Conservation (phyloP, 2,888 invertebrate genomes). For the Apotomis capreana region DNA sequence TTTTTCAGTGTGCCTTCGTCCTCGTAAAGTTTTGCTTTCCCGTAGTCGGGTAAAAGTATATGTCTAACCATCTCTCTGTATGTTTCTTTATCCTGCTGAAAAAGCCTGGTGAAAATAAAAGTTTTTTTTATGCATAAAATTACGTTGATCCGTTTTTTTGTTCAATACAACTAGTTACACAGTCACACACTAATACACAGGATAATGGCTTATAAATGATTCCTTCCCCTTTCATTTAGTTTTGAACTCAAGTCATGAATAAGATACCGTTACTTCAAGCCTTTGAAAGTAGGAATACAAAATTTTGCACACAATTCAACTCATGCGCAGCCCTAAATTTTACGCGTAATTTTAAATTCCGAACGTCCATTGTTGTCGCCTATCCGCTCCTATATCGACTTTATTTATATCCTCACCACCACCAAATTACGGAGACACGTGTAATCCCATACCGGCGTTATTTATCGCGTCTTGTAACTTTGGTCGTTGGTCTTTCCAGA, state of each 20-base stretch:
- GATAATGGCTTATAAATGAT: too few species aligned
- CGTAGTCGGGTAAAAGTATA: too few species aligned
- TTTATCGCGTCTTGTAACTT: conserved; percentile 38
- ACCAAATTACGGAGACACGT: conserved; percentile 51
- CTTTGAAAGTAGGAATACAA: background rate
- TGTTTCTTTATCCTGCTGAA: too few species aligned
- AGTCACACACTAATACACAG: too few species aligned
- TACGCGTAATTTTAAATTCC: conserved; percentile 76
- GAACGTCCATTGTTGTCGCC: conserved; percentile 73
- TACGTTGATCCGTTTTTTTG: too few species aligned
- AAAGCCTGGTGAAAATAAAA: too few species aligned
- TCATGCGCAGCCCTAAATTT: conserved; percentile 63
- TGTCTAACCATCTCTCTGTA: too few species aligned
- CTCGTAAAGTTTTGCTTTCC: too few species aligned
- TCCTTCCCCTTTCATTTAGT: too few species aligned
- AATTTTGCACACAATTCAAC: conserved; percentile 16
- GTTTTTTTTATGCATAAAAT: too few species aligned
- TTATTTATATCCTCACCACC: conserved; percentile 63
- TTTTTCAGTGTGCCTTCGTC: too few species aligned
- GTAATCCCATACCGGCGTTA: conserved; percentile 35
- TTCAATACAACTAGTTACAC: too few species aligned
- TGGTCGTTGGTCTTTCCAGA: conserved; percentile 36
- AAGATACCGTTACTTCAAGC: background rate
- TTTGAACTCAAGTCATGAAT: background rate
- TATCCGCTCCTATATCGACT: conserved; percentile 69